phyloP scores from a whole-genome alignment of 2,888 invertebrate genomes.

The Amorpha juglandis region DNA sequence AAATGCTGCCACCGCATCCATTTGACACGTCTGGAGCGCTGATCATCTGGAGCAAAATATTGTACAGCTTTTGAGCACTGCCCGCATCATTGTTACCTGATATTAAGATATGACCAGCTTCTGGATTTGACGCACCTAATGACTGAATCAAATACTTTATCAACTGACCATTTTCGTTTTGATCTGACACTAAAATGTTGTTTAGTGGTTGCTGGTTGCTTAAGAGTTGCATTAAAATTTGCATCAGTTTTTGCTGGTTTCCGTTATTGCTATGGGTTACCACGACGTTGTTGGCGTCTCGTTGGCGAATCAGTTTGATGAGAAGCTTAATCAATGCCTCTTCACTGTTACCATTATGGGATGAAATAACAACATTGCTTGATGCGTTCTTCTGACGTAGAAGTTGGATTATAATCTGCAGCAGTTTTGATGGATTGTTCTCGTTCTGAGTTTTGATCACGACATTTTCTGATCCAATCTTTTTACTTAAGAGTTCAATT shows the following conservation, averaged over 20 bases:
- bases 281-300: not conserved
- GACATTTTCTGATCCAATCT: not conserved
- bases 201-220: not conserved
- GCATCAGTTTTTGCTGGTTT: not conserved
- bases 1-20: not conserved
- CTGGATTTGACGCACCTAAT: not conserved
- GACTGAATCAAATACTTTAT: not conserved
- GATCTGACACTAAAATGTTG: not conserved
- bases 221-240: conserved; percentile 1
- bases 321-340: conserved; percentile 1
- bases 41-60: not conserved
- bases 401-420: conserved; percentile 10
- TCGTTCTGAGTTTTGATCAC: not conserved
- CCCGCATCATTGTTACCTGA: not conserved
- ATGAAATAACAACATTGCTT: not conserved
- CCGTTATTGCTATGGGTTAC: not conserved
- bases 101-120: conserved; percentile 1
- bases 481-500: not conserved
- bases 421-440: not conserved
- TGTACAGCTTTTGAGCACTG: not conserved
- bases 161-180: not conserved
- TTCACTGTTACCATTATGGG: not conserved
- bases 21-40: not conserved
- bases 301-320: not conserved
- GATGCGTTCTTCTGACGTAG: not conserved